Base-by-base conservation (phyloP, 2,113 vertebrate genomes). In the Pionites leucogaster region DNA sequence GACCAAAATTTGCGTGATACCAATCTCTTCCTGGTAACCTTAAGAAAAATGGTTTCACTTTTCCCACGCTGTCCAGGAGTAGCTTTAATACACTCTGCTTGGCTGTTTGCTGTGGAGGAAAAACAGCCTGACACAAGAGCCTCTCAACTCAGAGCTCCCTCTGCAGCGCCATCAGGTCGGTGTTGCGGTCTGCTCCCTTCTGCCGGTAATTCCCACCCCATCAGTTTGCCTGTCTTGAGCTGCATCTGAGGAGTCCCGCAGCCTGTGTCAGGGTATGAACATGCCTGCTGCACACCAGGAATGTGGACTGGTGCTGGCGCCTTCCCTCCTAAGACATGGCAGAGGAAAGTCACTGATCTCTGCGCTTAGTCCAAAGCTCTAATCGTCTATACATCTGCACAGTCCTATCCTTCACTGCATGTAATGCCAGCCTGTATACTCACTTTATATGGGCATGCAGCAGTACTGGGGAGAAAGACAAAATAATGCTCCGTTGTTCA, bases 381-480 rank as follows among this genome's bases (percentile, higher is more conserved):
- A 17, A 9, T 55, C 16, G 17, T 86, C 11, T 19, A 4, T 4
- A 5, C 0, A 0, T 13, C 4, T 91, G 19, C 22, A 37, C n/a
- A 39, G 46, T 47, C 50, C 5, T 6, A 22, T 13, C 12, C 62
- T 69, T 75, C 39, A 14, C 24, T 68, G 23, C 8, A 5, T 18
- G 19, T 19, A 35, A 19, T 4, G 2, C 13, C 74, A 84, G 25
- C 33, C 88, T 10, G 1, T 5, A 50, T 35, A 24, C 15, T 78
- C 18, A 18, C 17, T 62, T 68, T 37, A 35, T 46, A 50, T 11
- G 19, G 42, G 25, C 33, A 8, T 1, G 0, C 42, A 55, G n/a
- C 55, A 71, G 18, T 18, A 18, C 11, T 16, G 16, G 11, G 17
- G 47, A 86, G n/a, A 77, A 65, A 16, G 28, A 41, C 46, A 82